A percentile compares a stretch with the other conserved stretches of the same genome.
These are phyloP conservation scores for Rafetus swinhoei DNA, from an alignment of 2,113 vertebrate genomes.

Conservation along the genomic window DNA sequence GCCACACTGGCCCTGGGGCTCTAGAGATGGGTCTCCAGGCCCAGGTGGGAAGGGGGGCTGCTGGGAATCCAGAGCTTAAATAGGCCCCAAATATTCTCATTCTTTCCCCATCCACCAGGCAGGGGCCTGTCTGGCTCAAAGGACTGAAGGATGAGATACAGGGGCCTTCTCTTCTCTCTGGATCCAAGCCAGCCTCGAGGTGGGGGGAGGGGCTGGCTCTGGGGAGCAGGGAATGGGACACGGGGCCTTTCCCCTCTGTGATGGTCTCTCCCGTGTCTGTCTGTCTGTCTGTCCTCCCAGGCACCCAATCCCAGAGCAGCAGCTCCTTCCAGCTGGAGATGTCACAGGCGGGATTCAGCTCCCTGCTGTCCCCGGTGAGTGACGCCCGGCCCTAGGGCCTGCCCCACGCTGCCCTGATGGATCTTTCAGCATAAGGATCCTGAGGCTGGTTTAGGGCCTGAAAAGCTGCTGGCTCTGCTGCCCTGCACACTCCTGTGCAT, in stretches of 20 bases:
- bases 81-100: not conserved
- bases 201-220: not conserved
- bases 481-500: too few species aligned
- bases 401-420: not conserved
- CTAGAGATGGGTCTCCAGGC: not conserved
- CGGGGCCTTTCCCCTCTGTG: not conserved
- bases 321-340: slow-evolving; percentile 76
- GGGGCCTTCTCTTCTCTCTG: not conserved
- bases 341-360: slow-evolving; percentile 78
- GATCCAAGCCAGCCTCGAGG: not conserved
- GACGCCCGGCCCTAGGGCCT: rapidly evolving
- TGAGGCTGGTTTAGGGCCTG: not conserved
- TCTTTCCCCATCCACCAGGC: not conserved
- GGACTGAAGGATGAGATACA: not conserved
- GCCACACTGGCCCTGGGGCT: rapidly evolving
- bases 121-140: not conserved
- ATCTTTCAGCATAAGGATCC: too few species aligned
- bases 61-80: too few species aligned
- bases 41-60: not conserved
- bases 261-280: not conserved
- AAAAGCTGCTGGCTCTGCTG: not conserved
- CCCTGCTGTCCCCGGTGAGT: slow-evolving; percentile 59
- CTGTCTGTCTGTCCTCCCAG: slow-evolving; percentile 16
- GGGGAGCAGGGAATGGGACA: not conserved
- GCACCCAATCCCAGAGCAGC: slow-evolving; percentile 46